Conservation (phyloP, 2,113 vertebrate genomes). For the Pachycephala philippinensis region DNA sequence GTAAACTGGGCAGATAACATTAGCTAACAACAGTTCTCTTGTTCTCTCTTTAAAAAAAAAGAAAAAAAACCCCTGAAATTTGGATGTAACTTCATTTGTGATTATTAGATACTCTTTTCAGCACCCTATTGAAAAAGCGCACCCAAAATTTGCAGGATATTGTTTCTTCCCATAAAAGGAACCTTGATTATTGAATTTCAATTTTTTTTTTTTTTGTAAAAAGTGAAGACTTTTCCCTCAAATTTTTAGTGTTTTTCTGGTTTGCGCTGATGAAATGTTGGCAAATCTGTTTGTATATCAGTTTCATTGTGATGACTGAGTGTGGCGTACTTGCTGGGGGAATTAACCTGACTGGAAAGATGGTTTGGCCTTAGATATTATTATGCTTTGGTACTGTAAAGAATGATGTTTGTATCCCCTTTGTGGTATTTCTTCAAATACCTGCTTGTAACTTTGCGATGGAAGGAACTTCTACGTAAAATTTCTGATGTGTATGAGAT, state of each 20-base stretch:
- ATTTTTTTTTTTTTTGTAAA: background rate
- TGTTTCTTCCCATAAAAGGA: background rate
- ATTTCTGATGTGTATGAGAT: background rate
- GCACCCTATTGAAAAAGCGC: background rate
- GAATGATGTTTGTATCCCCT: background rate
- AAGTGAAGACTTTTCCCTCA: background rate
- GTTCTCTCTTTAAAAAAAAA: background rate
- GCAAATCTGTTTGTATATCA: background rate
- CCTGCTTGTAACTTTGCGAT: rapidly evolving
- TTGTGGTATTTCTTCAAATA: background rate
- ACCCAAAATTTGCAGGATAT: background rate
- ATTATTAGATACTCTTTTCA: background rate
- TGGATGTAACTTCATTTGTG: background rate
- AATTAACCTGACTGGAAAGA: background rate
- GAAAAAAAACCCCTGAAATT: background rate
- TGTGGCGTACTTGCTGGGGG: background rate
- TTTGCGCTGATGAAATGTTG: background rate
- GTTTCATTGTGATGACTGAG: background rate
- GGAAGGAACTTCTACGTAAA: background rate
- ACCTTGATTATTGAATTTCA: background rate
- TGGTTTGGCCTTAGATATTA: background rate
- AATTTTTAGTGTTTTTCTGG: background rate
- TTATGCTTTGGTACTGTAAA: background rate
- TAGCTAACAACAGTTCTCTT: background rate
- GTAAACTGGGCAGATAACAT: background rate